Percentiles rank a stretch among this genome's conserved stretches.
phyloP scores from a whole-genome alignment of 1,140 invertebrate genomes.

The Scaptomyza pallida region DNA sequence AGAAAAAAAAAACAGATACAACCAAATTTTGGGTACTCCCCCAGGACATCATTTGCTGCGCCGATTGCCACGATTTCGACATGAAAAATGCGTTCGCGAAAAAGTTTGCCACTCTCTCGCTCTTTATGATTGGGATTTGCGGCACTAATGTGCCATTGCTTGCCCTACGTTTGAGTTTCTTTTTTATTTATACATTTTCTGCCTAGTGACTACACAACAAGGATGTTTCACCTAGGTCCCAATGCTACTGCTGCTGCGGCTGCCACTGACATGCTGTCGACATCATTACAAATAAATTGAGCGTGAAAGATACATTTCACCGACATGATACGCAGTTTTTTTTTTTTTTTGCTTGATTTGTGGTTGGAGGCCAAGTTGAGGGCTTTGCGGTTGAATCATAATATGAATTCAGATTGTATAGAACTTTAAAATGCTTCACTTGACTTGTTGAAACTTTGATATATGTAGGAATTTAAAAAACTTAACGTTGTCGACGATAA shows the following conservation, averaged over 20 bases:
- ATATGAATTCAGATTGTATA: neutral
- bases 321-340: slow-evolving; percentile 58
- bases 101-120: slow-evolving; percentile 54
- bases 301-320: slow-evolving; percentile 79
- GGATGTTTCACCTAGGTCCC: slow-evolving; percentile 16
- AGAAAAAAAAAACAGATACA: neutral
- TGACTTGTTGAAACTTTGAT: slow-evolving; percentile 9
- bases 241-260: slow-evolving; percentile 9
- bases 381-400: neutral
- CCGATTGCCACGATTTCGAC: slow-evolving; percentile 69
- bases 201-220: slow-evolving; percentile 39
- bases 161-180: slow-evolving; percentile 18
- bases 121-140: slow-evolving; percentile 79
- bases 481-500: too few species aligned
- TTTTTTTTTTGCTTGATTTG: neutral
- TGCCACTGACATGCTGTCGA: slow-evolving; percentile 63
- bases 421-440: slow-evolving; percentile 49
- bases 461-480: neutral
- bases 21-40: slow-evolving; percentile 37
- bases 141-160: slow-evolving; percentile 78
- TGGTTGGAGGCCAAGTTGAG: slow-evolving; percentile 2
- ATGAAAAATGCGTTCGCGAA: slow-evolving; percentile 82
- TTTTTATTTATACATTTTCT: neutral
- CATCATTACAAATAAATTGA: slow-evolving; percentile 81
- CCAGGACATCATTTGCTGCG: slow-evolving; percentile 70